Conservation (phyloP, 2,797 vertebrate species). For the Crocidura indochinensis region DNA sequence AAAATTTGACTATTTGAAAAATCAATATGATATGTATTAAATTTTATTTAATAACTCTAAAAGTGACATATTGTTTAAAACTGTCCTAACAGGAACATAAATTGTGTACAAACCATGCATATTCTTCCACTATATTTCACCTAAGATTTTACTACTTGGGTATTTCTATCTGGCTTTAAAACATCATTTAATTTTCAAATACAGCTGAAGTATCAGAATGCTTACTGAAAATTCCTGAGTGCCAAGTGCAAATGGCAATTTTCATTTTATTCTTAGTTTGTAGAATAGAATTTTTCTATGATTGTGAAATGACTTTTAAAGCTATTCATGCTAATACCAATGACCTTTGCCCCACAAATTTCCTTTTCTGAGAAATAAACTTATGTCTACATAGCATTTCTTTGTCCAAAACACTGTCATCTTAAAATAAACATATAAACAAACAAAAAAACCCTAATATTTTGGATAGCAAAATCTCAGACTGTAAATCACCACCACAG, state of each 20-base stretch:
- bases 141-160: slow-evolving; percentile 25
- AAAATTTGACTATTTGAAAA: slow-evolving; percentile 56
- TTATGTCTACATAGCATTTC: slow-evolving; percentile 27
- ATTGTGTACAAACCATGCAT: slow-evolving; percentile 4
- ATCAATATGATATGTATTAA: slow-evolving; percentile 20
- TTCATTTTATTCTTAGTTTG: slow-evolving; percentile 39
- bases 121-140: slow-evolving; percentile 32
- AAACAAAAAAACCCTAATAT: not conserved
- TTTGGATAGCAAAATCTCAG: slow-evolving; percentile 31
- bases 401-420: slow-evolving; percentile 53
- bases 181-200: slow-evolving; percentile 49
- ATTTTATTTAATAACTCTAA: slow-evolving; percentile 52
- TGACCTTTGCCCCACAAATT: slow-evolving; percentile 55
- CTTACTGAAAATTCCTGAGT: slow-evolving; percentile 31
- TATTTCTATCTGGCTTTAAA: slow-evolving; percentile 48
- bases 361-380: slow-evolving; percentile 66
- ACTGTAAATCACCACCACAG: not conserved
- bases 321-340: slow-evolving; percentile 45
- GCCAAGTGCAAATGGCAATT: slow-evolving; percentile 16
- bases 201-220: slow-evolving; percentile 4
- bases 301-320: not conserved
- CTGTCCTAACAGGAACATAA: slow-evolving; percentile 26
- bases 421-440: not conserved
- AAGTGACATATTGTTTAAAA: slow-evolving; percentile 54
- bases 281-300: slow-evolving; percentile 15